A percentile compares a stretch with the other conserved stretches of the same genome.
phyloP scores from a whole-genome alignment of 2,113 vertebrate genomes.

The Struthio camelus region DNA sequence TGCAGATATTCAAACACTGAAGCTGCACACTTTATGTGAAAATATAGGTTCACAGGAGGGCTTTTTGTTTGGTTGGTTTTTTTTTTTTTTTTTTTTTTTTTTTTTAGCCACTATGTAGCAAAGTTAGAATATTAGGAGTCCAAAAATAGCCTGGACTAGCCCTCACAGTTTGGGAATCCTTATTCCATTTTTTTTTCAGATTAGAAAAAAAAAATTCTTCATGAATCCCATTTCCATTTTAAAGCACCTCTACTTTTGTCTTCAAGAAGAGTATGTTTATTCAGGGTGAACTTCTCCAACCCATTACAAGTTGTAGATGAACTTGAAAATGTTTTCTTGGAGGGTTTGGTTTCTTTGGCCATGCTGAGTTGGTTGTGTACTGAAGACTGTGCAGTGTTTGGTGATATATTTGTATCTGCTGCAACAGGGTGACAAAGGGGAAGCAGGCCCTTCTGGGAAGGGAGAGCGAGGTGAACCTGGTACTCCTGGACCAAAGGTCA shows the following conservation, averaged over 20 bases:
- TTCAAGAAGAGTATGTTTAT: background rate
- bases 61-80: too few relatives aligned
- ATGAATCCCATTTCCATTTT: background rate
- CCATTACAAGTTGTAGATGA: background rate
- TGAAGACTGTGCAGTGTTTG: background rate
- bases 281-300: background rate
- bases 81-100: too few relatives aligned
- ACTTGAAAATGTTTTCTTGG: background rate
- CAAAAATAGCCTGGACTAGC: background rate
- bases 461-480: constrained; percentile 91
- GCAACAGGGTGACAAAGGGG: constrained; percentile 90
- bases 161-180: background rate
- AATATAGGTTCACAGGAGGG: background rate
- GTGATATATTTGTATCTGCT: background rate
- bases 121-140: background rate
- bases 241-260: background rate
- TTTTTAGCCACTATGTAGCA: background rate
- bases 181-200: background rate
- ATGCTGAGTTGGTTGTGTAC: background rate
- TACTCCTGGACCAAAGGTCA: constrained; percentile 88
- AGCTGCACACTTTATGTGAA: background rate
- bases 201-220: background rate
- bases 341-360: background rate
- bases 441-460: constrained; percentile 87
- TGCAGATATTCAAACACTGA: background rate